phyloP scores from a whole-genome alignment of 2,797 vertebrate genomes.

The Ispidina lecontei region DNA sequence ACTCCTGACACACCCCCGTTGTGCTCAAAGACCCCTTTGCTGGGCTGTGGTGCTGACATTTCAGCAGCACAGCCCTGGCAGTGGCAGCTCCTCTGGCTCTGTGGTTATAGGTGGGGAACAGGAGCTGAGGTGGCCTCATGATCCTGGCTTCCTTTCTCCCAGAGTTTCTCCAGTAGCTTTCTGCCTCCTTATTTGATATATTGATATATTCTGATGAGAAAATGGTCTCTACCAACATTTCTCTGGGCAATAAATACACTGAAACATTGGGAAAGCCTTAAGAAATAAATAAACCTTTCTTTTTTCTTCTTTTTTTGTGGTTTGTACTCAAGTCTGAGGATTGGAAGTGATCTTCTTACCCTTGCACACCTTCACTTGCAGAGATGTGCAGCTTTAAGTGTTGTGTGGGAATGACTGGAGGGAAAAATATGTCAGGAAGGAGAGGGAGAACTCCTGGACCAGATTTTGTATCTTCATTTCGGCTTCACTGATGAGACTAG shows the following conservation, averaged over 20 bases:
- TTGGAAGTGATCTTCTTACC: background rate
- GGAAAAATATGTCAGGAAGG: background rate
- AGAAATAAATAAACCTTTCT: background rate
- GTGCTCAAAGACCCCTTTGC: background rate
- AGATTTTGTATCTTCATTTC: background rate
- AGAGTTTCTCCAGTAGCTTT: background rate
- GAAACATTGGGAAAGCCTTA: background rate
- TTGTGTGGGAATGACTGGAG: background rate
- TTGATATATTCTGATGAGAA: background rate
- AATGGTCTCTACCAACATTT: background rate
- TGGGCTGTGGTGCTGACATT: background rate
- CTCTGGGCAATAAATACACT: background rate
- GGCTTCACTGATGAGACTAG: background rate
- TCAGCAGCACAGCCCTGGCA: background rate
- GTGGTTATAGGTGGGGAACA: fast-evolving
- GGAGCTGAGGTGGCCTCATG: background rate
- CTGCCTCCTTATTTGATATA: background rate
- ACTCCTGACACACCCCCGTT: background rate
- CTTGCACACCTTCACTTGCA: background rate
- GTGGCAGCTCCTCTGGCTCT: fast-evolving
- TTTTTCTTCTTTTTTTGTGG: background rate
- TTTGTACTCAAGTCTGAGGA: background rate
- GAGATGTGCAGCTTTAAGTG: background rate
- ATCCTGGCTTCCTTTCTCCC: background rate
- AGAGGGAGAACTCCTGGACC: background rate